phyloP scores from a whole-genome alignment of 1,140 invertebrate genomes.

The Penaeus vannamei region DNA sequence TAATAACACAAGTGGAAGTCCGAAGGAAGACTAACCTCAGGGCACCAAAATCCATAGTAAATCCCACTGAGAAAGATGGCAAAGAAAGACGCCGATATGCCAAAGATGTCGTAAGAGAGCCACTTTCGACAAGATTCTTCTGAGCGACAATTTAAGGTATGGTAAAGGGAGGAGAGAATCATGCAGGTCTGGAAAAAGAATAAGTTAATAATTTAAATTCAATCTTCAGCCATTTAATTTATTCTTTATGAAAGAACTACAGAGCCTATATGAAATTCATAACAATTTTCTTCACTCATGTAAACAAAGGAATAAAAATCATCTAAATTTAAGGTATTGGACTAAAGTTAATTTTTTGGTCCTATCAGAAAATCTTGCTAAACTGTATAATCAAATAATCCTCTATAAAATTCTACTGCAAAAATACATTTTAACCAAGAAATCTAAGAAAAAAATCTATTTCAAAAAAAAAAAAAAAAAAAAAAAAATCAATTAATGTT shows the following conservation, averaged over 20 bases:
- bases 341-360: too few relatives aligned
- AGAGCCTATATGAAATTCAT: too few relatives aligned
- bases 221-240: background rate
- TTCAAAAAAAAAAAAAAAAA: too few relatives aligned
- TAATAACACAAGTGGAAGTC: background rate
- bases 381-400: too few relatives aligned
- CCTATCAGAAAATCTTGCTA: too few relatives aligned
- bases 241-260: background rate
- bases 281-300: too few relatives aligned
- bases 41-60: slow-evolving; percentile 97
- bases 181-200: slow-evolving; percentile 86
- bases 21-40: slow-evolving; percentile 73
- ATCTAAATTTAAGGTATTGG: too few relatives aligned
- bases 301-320: too few relatives aligned
- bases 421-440: too few relatives aligned
- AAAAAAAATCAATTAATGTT: too few relatives aligned
- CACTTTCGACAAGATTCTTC: slow-evolving; percentile 89
- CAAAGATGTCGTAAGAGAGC: slow-evolving; percentile 91
- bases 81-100: slow-evolving; percentile 91
- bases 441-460: too few relatives aligned
- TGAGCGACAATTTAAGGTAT: slow-evolving; percentile 94
- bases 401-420: too few relatives aligned
- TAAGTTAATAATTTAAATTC: background rate
- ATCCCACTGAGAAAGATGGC: slow-evolving; percentile 96
- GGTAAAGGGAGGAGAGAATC: slow-evolving; percentile 92